Evolutionary conservation across 2,797 vertebrate species (phyloP), one percentile per base, ranked within the genome.

Genomic region (Bovichtus variegatus): DNA sequence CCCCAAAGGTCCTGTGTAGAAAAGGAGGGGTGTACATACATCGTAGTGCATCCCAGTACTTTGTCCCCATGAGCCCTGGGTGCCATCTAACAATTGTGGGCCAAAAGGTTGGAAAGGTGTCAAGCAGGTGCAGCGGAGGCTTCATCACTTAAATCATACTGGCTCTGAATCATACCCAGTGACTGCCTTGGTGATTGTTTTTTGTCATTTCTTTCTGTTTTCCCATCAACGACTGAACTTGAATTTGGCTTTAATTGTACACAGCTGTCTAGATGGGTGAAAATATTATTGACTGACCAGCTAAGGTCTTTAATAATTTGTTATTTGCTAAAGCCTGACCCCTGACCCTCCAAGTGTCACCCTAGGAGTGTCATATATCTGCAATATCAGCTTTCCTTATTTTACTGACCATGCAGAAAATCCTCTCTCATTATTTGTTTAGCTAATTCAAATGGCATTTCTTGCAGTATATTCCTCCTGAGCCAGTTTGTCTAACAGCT

Each of bases 401-500:
- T 38, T 41, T 55, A 54, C 50, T 61, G 50, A 55, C 71, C 63
- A 65, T 58, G 70, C 71, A 73, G 61, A 83, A 82, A 80, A 77
- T 85, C 76, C 65, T 61, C 54, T 61, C 54, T 34, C 41, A 15
- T 21, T 63, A 67, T 88, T 84, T 81, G 70, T 86, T 77, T 51
- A 50, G 73, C 49, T 79, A 36, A 68, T 64, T 74, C 23, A 6
- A 21, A 46, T n/a, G 60, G 58, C 34, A 59, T 73, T 80, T 51
- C 51, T 64, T 40, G 59, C 29, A 36, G 41, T 50, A 49, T n/a
- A 21, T 50, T 69, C 59, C 59, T 51, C 40, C 51, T 60, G 44
- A 71, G 67, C 58, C 61, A 78, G 64, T 83, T 85, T 83, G 72
- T 82, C 63, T 66, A 62, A 67, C 59, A 78, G 80, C 80, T 87